Conservation (phyloP, 2,113 vertebrate genomes). For the Gorsachius goisagi region DNA sequence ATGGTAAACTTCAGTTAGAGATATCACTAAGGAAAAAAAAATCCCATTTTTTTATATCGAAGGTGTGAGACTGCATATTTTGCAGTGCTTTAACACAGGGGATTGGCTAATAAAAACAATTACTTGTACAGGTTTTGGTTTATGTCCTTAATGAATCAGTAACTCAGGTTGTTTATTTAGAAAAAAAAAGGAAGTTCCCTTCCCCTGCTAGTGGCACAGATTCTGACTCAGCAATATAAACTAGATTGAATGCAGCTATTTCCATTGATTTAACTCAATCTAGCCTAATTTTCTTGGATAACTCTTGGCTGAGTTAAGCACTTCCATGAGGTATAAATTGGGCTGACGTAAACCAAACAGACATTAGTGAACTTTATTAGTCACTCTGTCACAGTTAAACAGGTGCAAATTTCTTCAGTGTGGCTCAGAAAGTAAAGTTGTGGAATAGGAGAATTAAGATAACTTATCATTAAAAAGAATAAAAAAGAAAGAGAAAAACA, state of each 20-base stretch:
- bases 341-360: background rate
- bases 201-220: background rate
- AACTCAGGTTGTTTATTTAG: background rate
- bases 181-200: background rate
- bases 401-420: background rate
- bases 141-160: background rate
- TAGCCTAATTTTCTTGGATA: background rate
- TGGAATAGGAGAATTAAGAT: background rate
- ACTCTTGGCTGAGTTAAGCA: background rate
- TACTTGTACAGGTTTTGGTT: background rate
- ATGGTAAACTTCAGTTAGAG: background rate
- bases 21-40: background rate
- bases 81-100: fast-evolving
- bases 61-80: background rate
- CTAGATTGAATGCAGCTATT: background rate
- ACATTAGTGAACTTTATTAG: background rate
- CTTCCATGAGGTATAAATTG: background rate
- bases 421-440: background rate
- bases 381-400: background rate
- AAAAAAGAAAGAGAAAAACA: background rate
- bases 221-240: background rate
- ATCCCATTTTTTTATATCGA: fast-evolving
- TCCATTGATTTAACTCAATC: background rate
- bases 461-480: background rate
- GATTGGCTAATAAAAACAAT: background rate